These are phyloP conservation scores for Rhegmatorhina hoffmannsi DNA, from an alignment of 2,113 vertebrate species.

Conservation along the genomic window DNA sequence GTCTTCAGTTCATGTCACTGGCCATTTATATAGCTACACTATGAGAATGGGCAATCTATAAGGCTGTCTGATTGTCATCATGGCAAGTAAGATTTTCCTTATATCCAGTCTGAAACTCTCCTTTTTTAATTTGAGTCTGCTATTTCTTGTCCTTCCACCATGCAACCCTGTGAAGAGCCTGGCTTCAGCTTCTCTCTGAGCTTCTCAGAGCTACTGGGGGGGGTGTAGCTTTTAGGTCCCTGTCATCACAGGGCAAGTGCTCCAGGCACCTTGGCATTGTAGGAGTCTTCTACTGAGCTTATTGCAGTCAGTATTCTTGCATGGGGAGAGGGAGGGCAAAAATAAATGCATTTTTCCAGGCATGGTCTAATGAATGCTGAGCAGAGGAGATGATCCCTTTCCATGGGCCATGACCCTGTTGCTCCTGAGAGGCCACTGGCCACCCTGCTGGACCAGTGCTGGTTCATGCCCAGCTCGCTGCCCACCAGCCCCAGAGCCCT, in stretches of 20 bases:
- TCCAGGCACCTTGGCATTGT: not conserved
- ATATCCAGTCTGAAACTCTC: not conserved
- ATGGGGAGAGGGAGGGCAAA: not conserved
- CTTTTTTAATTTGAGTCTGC: not conserved
- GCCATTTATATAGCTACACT: not conserved
- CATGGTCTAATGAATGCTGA: not conserved
- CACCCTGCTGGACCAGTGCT: fast-evolving
- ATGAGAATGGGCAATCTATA: not conserved
- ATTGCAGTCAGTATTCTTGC: not conserved
- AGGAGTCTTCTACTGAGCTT: not conserved
- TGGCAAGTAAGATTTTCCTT: not conserved
- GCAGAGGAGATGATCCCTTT: not conserved
- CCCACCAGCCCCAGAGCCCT: too few species aligned
- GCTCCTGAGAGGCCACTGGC: too few species aligned
- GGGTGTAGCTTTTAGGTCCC: not conserved
- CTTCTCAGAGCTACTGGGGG: not conserved
- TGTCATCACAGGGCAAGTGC: not conserved
- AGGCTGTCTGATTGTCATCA: not conserved
- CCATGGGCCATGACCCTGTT: fast-evolving
- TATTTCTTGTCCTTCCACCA: not conserved
- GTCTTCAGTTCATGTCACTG: not conserved
- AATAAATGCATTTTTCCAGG: not conserved
- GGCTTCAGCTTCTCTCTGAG: not conserved
- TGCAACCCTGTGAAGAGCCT: not conserved
- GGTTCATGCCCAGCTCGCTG: not conserved